Percentiles rank a stretch among this genome's conserved stretches.
Evolutionary conservation across 1,140 invertebrate genomes (phyloP).

Genomic region (Polyergus mexicanus): DNA sequence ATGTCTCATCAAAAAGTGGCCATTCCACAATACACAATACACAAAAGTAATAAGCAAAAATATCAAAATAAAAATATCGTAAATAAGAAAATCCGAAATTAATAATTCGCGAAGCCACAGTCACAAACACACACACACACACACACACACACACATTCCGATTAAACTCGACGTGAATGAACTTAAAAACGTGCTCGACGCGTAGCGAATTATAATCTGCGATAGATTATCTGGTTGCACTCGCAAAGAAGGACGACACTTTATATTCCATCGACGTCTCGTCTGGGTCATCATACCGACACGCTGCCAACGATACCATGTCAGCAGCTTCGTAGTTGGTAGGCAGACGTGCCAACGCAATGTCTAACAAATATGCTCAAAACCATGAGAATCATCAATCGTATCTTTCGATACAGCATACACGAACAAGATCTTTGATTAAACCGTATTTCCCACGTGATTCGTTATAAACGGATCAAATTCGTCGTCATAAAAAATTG

Average conservation of each 20-base stretch:
- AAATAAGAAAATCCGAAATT: background rate
- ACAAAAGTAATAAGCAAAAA: background rate
- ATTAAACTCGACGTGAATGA: slow-evolving; percentile 39
- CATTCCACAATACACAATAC: no score
- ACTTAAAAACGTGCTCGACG: slow-evolving; percentile 28
- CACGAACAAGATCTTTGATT: slow-evolving; percentile 22
- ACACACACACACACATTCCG: background rate
- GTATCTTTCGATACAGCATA: slow-evolving; percentile 21
- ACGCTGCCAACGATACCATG: slow-evolving; percentile 72
- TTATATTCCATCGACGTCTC: slow-evolving; percentile 76
- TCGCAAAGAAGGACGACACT: slow-evolving; percentile 74
- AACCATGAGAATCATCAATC: slow-evolving; percentile 65
- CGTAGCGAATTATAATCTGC: slow-evolving; percentile 43
- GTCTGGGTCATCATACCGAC: slow-evolving; percentile 79
- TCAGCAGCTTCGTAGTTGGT: slow-evolving; percentile 72
- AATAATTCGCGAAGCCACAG: background rate
- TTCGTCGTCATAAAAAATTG: background rate
- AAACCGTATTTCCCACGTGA: slow-evolving; percentile 6
- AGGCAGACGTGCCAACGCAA: slow-evolving; percentile 77
- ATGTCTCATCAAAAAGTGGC: no score
- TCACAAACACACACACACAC: no score
- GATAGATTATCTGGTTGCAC: slow-evolving; percentile 32
- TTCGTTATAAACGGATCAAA: background rate
- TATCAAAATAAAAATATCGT: background rate
- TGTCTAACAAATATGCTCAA: slow-evolving; percentile 75